Base-by-base conservation (phyloP, 2,888 invertebrate species). In the Volucella zonaria region DNA sequence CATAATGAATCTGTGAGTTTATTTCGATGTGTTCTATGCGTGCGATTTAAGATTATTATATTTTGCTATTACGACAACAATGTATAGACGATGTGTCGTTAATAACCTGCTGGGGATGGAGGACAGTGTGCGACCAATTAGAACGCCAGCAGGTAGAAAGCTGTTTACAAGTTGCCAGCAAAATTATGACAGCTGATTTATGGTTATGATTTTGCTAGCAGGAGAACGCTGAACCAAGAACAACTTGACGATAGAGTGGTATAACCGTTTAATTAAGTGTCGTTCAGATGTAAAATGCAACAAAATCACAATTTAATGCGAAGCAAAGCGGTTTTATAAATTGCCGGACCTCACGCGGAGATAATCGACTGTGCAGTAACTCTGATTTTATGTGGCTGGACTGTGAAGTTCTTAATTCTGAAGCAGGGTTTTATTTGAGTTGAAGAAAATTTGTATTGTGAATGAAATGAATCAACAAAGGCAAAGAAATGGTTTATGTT, bases 261-360 rank as follows among this genome's bases (percentile, higher is more conserved):
- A 45, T 23, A 56, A 2, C 1, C 14, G 31, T 68, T 68, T 56
- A 68, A 68, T 68, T 56, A 56, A 15, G 68, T 68, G 54, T 45
- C 31, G 56, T 14, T 14, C 23, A 47, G 66, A 15, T 56, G 56
- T 68, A 38, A 68, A 56, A 45, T 68, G 68, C 45, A 68, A 68
- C 54, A 56, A 56, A 56, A 45, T 45, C 31, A 31, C 31, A 38
- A n/a, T 11, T 67, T 52, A 67, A 54, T 12, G 42, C n/a, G 8
- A n/a, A 38, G 38, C 9, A 61, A 43, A 15, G 40, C 18, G n/a
- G 51, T 66, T 51, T 66, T 38, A 38, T 38, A 38, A 62, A n/a
- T 12, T 2, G 12, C 3, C 9, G 31, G 54, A 54, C 54, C 67
- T n/a, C 67, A 67, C 42, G 14, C 38, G 11, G 3, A 6, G 62